phyloP scores from a whole-genome alignment of 2,888 invertebrate genomes.

The Orthosia gracilis region DNA sequence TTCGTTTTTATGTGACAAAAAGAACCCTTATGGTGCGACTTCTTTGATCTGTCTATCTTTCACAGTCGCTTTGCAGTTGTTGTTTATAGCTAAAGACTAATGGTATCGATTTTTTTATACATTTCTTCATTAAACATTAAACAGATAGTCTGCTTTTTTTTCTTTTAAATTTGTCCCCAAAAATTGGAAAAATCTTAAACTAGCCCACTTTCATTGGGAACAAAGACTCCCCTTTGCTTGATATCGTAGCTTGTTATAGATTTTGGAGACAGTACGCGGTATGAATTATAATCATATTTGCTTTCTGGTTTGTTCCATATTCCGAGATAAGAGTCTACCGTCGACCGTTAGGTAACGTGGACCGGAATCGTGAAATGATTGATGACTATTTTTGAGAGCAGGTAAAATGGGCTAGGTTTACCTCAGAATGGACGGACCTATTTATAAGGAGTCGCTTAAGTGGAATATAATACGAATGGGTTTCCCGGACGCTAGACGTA shows the following conservation, averaged over 20 bases:
- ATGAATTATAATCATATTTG: neutral
- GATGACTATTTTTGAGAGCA: constrained; percentile 56
- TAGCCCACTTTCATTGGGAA: neutral
- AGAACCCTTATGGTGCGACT: neutral
- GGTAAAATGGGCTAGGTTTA: constrained; percentile 45
- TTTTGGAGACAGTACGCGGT: neutral
- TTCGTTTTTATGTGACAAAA: neutral
- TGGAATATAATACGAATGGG: constrained; percentile 36
- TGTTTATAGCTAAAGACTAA: too few species aligned
- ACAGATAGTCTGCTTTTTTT: too few species aligned
- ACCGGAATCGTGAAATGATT: constrained; percentile 61
- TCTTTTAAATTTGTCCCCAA: neutral
- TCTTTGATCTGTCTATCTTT: too few species aligned
- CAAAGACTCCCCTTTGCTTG: neutral
- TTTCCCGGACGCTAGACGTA: neutral
- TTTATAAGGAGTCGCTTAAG: constrained; percentile 25
- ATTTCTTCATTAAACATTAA: neutral
- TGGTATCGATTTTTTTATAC: too few species aligned
- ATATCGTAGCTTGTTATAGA: neutral
- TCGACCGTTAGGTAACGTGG: constrained; percentile 21
- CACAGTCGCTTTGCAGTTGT: too few species aligned
- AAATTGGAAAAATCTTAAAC: neutral
- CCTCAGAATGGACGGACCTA: constrained; percentile 33
- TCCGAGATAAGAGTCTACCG: constrained; percentile 18
- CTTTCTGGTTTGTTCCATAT: constrained; percentile 7